Percentiles rank a stretch among this genome's conserved stretches.
These are phyloP conservation scores for Latrodectus elegans DNA, from an alignment of 2,888 invertebrate species.

Conservation along the genomic window DNA sequence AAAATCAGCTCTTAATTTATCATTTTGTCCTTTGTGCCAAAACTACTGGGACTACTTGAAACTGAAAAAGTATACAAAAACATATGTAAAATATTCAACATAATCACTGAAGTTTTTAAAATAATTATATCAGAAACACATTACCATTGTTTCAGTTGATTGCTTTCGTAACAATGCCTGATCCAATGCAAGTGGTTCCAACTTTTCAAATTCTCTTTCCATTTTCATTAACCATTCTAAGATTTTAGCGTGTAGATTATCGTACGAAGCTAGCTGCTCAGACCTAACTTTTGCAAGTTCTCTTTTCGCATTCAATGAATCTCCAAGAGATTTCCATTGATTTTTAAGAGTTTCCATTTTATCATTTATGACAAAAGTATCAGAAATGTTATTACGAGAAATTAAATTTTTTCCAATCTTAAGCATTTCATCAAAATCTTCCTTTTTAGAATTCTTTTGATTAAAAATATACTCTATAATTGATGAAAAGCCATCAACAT, in stretches of 20 bases:
- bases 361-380: slow-evolving; percentile 87
- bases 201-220: slow-evolving; percentile 84
- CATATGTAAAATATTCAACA: no score
- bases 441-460: slow-evolving; percentile 77
- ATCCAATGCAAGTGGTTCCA: slow-evolving; percentile 91
- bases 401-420: slow-evolving; percentile 86
- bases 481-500: slow-evolving; percentile 79
- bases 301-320: slow-evolving; percentile 87
- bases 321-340: slow-evolving; percentile 91
- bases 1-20: no score
- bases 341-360: slow-evolving; percentile 86
- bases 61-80: no score
- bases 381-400: slow-evolving; percentile 90
- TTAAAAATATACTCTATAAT: slow-evolving; percentile 78
- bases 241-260: slow-evolving; percentile 86
- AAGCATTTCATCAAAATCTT: slow-evolving; percentile 85
- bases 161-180: slow-evolving; percentile 88
- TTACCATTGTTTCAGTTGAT: slow-evolving; percentile 77
- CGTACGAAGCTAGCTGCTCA: slow-evolving; percentile 90
- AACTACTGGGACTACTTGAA: no score
- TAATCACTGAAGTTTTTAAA: no score
- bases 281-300: slow-evolving; percentile 87
- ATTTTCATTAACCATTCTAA: slow-evolving; percentile 88
- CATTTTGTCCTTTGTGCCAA: no score
- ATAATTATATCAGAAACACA: neutral